Evolutionary conservation across 1,140 invertebrate species (phyloP).

Genomic region (Hermetia illucens): DNA sequence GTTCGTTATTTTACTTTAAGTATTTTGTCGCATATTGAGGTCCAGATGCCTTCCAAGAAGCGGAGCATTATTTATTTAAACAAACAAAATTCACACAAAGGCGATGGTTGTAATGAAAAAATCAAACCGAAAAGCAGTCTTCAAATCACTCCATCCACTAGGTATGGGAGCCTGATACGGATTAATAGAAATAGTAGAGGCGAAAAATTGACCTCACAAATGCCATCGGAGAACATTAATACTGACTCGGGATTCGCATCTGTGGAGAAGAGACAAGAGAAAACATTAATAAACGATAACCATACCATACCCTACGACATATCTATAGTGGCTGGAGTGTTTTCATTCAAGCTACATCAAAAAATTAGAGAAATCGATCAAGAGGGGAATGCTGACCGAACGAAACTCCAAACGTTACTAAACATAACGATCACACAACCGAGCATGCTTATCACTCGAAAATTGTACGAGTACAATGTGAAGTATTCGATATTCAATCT

Average conservation of each 20-base stretch:
- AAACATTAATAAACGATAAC: neutral
- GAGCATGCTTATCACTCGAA: conserved; percentile 20
- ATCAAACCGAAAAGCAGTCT: no score
- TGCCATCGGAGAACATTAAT: no score
- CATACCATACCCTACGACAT: conserved; percentile 9
- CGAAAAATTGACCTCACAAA: no score
- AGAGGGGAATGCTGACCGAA: conserved; percentile 5
- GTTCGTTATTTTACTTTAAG: no score
- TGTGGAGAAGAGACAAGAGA: neutral
- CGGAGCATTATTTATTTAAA: no score
- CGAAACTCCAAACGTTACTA: conserved; percentile 9
- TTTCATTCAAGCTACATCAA: conserved; percentile 5
- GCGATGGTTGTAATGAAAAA: no score
- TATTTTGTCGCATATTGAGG: no score
- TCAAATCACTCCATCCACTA: no score
- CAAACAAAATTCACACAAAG: no score
- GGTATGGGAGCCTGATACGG: no score
- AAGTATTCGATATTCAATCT: conserved; percentile 23
- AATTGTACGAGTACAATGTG: conserved; percentile 9
- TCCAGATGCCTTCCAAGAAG: no score
- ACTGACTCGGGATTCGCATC: conserved; percentile 5
- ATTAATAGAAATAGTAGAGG: no score
- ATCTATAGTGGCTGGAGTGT: conserved; percentile 23
- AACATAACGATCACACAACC: conserved; percentile 20
- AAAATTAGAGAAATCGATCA: neutral